A percentile compares a stretch with the other conserved stretches of the same genome.
phyloP scores from a whole-genome alignment of 2,888 invertebrate species.

The Lottia gigantea region DNA sequence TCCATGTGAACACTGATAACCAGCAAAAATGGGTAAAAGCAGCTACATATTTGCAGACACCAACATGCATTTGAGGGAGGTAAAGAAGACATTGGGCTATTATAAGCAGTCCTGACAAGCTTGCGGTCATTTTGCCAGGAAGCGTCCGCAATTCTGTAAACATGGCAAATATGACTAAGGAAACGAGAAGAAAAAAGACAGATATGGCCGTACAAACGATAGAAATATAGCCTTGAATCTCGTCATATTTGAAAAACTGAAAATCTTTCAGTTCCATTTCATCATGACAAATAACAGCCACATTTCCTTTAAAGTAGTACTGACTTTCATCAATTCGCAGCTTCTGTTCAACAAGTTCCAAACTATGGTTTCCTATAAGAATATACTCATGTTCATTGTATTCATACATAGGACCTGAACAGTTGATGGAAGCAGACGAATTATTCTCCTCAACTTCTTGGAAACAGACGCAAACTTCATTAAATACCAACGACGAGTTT shows the following conservation, averaged over 20 bases:
- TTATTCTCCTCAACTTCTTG: no score
- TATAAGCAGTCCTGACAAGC: neutral
- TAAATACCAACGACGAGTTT: neutral
- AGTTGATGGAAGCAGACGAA: neutral
- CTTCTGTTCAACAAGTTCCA: neutral
- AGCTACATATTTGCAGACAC: neutral
- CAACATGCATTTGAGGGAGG: neutral
- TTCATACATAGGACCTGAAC: neutral
- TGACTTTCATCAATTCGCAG: neutral
- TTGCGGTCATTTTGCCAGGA: neutral
- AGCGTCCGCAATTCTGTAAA: neutral
- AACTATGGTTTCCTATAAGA: neutral
- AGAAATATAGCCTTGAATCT: neutral
- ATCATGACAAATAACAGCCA: neutral
- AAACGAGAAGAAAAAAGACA: neutral
- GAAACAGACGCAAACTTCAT: neutral
- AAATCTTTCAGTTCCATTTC: neutral
- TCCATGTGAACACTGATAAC: neutral
- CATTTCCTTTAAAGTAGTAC: neutral
- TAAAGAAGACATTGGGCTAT: neutral
- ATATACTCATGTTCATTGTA: neutral
- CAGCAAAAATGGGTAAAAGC: neutral
- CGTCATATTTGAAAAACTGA: neutral
- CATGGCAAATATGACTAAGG: neutral
- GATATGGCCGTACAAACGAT: neutral